A percentile compares a stretch with the other conserved stretches of the same genome.
phyloP scores from a whole-genome alignment of 2,113 vertebrate species.

The Paradoxurus hermaphroditus region DNA sequence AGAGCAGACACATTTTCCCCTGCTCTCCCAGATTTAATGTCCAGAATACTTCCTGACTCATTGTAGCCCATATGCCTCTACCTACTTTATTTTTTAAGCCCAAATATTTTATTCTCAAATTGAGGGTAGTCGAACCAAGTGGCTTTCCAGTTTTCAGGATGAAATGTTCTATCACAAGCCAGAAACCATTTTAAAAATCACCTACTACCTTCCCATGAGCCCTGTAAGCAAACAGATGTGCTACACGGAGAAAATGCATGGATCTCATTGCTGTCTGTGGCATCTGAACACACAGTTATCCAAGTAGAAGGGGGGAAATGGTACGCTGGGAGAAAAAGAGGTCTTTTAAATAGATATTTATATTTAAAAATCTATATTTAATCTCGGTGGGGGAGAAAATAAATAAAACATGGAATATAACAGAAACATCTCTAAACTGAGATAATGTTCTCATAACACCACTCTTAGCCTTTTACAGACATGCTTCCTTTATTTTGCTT shows the following conservation, averaged over 20 bases:
- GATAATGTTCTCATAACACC: background rate
- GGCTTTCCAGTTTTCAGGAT: slow-evolving; percentile 29
- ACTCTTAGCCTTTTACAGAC: background rate
- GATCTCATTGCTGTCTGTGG: background rate
- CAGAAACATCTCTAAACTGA: background rate
- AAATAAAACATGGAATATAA: background rate
- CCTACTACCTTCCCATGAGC: background rate
- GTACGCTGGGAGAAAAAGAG: background rate
- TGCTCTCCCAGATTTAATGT: slow-evolving; percentile 30
- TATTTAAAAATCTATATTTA: slow-evolving; percentile 8
- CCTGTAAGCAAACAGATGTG: slow-evolving; percentile 43
- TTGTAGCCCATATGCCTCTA: slow-evolving; percentile 41
- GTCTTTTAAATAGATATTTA: background rate
- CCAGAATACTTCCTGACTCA: slow-evolving; percentile 51
- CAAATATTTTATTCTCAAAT: slow-evolving; percentile 61
- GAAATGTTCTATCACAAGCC: background rate
- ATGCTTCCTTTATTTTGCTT: background rate
- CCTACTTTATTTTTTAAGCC: slow-evolving; percentile 35
- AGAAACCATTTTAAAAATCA: slow-evolving; percentile 43
- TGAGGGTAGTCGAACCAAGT: slow-evolving; percentile 10
- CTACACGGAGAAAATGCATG: background rate
- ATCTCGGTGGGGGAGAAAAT: background rate
- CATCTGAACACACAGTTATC: background rate
- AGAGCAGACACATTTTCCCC: slow-evolving; percentile 11
- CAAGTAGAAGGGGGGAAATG: background rate